Base-by-base conservation (phyloP, 2,797 vertebrate species). In the Capromys pilorides region DNA sequence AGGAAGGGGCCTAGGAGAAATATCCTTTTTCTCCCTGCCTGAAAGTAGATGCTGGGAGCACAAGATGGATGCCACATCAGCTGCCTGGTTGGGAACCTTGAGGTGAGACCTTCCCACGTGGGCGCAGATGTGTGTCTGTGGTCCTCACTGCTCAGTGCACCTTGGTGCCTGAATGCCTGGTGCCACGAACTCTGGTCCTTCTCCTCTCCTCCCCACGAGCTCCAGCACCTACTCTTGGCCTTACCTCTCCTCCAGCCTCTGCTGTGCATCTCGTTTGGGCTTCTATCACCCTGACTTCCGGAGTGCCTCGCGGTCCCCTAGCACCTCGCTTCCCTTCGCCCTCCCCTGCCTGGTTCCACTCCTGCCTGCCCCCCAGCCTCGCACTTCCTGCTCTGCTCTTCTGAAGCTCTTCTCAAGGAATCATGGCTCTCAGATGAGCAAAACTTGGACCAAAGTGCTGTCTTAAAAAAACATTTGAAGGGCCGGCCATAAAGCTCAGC, bases 401-500 rank as follows among this genome's bases (percentile, higher is more conserved):
- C 36, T 26, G 62, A 61, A 78, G 22, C 24, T 12, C 61, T 64
- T 88, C 36, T 82, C 80, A 49, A 71, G 45, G 31, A 85, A 77
- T 1, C 5, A 26, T 80, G 62, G 45, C 80, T 67, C 45, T 67
- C 24, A 71, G 64, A 16, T 64, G 21, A 75, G 28, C n/a, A 51
- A 86, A 31, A 93, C 45, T n/a, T 92, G 82, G 92, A 95, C 24
- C 39, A 49, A 67, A 78, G 19, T 85, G 77, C 18, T 86, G n/a
- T 69, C 66, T 73, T 64, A 66, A 36, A 57, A 91, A 93, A 78
- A 57, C 33, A 90, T 54, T 41, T 57, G 51, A 51, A 51, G 45
- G 45, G 45, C 45, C 45, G 8, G 45, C 45, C 45, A 45, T 4
- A 45, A 4, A 45, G 45, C 45, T 45, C 45, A 45, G 45, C 45